Conservation (phyloP, 2,797 vertebrate species). For the Podargus strigoides region DNA sequence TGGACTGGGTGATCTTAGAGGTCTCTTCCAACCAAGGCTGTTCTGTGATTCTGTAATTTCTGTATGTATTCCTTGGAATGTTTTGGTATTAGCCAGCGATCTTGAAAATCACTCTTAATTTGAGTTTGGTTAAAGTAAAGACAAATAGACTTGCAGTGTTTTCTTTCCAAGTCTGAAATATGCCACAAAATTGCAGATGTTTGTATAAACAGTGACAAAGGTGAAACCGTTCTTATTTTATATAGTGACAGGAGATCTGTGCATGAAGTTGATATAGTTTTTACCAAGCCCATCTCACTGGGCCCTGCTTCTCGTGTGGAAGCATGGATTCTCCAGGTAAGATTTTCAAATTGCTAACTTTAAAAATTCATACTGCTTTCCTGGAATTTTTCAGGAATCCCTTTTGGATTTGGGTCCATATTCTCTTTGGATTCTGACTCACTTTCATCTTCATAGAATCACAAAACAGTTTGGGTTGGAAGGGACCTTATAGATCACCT, state of each 20-base stretch:
- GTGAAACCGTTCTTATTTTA: background rate
- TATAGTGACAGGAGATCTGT: background rate
- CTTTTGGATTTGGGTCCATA: background rate
- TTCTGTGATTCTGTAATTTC: too few relatives aligned
- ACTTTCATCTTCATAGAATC: rapidly evolving
- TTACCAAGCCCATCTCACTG: background rate
- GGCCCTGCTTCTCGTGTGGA: background rate
- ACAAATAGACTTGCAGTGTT: background rate
- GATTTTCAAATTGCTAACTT: background rate
- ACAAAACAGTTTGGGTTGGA: too few relatives aligned
- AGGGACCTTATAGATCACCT: too few relatives aligned
- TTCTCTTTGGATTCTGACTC: background rate
- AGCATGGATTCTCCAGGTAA: too few relatives aligned
- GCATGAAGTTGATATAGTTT: background rate
- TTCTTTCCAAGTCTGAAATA: background rate
- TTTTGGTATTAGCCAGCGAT: background rate
- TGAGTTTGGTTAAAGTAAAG: background rate
- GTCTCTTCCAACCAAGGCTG: too few relatives aligned
- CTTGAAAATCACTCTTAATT: background rate
- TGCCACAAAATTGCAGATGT: background rate
- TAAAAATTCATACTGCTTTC: background rate
- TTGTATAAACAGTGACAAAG: background rate
- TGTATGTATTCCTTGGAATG: too few relatives aligned
- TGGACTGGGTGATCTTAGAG: too few relatives aligned
- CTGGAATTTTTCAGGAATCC: background rate